Evolutionary conservation across 2,888 invertebrate genomes (phyloP).

Genomic region (Leptinotarsa tumamoca): DNA sequence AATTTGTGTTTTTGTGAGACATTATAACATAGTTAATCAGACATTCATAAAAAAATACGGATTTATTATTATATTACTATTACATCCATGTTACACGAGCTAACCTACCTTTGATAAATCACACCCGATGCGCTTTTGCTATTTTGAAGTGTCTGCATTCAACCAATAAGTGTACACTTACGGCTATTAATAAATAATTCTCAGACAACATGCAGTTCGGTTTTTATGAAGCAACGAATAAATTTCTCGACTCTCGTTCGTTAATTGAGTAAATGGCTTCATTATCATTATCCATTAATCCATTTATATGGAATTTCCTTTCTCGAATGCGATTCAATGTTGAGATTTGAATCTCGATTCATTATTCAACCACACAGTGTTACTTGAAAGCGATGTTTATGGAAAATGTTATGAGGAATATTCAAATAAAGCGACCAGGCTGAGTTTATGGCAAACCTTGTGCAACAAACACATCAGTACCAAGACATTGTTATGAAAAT

Average conservation of each 20-base stretch:
- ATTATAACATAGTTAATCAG: too few species aligned
- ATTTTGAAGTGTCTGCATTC: neutral
- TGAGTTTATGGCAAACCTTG: neutral
- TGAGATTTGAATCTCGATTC: slow-evolving; percentile 11
- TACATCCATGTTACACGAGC: neutral
- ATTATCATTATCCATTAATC: slow-evolving; percentile 23
- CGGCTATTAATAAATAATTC: neutral
- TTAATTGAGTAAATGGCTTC: slow-evolving; percentile 23
- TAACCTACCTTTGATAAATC: neutral
- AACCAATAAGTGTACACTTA: neutral
- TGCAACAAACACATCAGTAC: neutral
- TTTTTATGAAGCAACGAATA: neutral
- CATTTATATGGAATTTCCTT: slow-evolving; percentile 33
- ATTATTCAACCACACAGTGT: neutral
- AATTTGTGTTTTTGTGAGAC: too few species aligned
- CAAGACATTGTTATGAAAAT: neutral
- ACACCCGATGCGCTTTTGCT: neutral
- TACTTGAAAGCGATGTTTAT: neutral
- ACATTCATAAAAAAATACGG: too few species aligned
- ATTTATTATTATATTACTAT: too few species aligned
- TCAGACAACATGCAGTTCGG: neutral
- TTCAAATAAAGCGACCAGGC: slow-evolving; percentile 3
- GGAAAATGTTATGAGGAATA: slow-evolving; percentile 3
- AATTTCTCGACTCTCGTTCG: slow-evolving; percentile 2
- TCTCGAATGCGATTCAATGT: slow-evolving; percentile 18